Percentiles rank a stretch among this genome's conserved stretches.
phyloP scores from a whole-genome alignment of 2,888 invertebrate genomes.

The Ptycholaimellus sp. region DNA sequence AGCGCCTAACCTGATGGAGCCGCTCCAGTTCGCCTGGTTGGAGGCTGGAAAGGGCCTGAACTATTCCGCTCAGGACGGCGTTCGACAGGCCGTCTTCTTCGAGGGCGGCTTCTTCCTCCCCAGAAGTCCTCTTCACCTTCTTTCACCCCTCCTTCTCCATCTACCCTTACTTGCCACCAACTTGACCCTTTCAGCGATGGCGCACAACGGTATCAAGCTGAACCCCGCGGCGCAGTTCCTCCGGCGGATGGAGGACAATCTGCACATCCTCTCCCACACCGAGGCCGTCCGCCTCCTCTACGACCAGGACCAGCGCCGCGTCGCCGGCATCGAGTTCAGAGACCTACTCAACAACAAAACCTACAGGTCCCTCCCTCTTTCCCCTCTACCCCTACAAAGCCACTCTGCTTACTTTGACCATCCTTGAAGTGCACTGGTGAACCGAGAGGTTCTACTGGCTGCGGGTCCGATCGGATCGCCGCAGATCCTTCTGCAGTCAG shows the following conservation, averaged over 20 bases:
- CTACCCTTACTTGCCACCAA: no score
- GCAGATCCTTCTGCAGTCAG: conserved; percentile 8
- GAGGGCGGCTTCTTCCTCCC: conserved; percentile 8
- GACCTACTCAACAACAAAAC: conserved; percentile 3
- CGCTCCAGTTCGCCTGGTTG: conserved; percentile 7
- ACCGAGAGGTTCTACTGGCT: conserved; percentile 4
- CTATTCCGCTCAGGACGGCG: conserved; percentile 1
- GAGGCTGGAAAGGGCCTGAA: conserved; percentile 3
- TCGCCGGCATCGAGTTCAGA: conserved; percentile 2
- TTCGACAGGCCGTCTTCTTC: conserved; percentile 5
- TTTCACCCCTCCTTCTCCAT: no score
- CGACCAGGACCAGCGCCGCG: neutral
- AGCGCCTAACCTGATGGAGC: conserved; percentile 4
- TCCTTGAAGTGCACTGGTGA: neutral
- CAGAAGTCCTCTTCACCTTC: no score
- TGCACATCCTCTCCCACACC: conserved; percentile 4
- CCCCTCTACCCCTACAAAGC: no score
- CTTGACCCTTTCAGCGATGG: conserved; percentile 6
- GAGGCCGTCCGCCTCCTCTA: conserved; percentile 3
- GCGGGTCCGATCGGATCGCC: conserved; percentile 7
- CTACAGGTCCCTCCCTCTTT: no score
- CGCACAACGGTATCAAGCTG: conserved; percentile 5
- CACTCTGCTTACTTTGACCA: no score
- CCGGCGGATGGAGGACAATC: neutral
- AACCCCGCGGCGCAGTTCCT: conserved; percentile 7